These are phyloP conservation scores for Microcebus tavaratra DNA, from an alignment of 2,113 vertebrate genomes.

Conservation along the genomic window DNA sequence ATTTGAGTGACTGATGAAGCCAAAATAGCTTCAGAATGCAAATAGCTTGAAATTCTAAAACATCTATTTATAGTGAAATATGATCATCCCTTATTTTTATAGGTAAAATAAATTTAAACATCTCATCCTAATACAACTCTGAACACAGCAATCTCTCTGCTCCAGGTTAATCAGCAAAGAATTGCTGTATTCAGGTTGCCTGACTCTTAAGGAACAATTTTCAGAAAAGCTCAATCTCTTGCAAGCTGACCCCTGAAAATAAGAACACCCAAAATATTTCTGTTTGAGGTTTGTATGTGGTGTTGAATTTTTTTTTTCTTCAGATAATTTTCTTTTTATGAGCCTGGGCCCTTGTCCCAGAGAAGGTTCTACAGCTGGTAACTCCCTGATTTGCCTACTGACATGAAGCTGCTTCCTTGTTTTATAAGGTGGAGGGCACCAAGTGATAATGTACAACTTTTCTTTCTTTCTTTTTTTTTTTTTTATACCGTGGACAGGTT, in stretches of 20 bases:
- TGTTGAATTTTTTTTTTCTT: neutral
- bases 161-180: neutral
- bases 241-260: conserved; percentile 8
- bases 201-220: neutral
- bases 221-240: neutral
- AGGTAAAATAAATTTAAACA: conserved; percentile 31
- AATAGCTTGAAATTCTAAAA: conserved; percentile 38
- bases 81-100: neutral
- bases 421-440: conserved; percentile 21
- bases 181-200: neutral
- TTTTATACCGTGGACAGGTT: conserved; percentile 75
- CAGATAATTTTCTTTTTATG: neutral
- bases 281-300: neutral
- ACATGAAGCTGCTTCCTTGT: neutral
- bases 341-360: neutral
- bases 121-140: neutral
- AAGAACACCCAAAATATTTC: neutral
- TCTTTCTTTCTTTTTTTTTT: neutral
- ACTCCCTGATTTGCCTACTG: neutral
- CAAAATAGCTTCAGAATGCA: neutral
- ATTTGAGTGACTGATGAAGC: neutral
- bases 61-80: neutral
- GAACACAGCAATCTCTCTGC: neutral
- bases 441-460: conserved; percentile 67
- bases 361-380: neutral